A percentile compares a stretch with the other conserved stretches of the same genome.
Evolutionary conservation across 2,113 vertebrate species (phyloP).

Genomic region (Podarcis cretensis): DNA sequence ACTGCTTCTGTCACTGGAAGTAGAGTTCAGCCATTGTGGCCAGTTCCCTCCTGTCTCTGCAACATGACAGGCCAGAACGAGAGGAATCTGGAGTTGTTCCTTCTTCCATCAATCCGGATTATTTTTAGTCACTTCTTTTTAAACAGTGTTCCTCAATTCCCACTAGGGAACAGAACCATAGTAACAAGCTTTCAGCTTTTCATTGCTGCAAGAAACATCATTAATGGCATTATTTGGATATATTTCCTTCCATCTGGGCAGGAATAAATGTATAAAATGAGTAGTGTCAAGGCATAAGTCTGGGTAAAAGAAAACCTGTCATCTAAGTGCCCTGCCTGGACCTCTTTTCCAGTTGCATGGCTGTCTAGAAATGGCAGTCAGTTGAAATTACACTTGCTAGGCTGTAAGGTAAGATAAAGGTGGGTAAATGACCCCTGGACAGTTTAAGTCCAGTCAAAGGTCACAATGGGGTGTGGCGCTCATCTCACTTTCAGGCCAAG

Average conservation of each 20-base stretch:
- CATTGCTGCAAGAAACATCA: constrained; percentile 55
- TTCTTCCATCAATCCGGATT: constrained; percentile 32
- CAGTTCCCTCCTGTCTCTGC: constrained; percentile 23
- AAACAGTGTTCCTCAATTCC: constrained; percentile 60
- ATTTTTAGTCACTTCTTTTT: constrained; percentile 52
- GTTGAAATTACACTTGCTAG: background rate
- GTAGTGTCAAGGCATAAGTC: background rate
- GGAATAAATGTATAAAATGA: background rate
- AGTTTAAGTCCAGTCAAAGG: no score
- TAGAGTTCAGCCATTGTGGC: no score
- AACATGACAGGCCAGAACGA: constrained; percentile 21
- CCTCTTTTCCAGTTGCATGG: background rate
- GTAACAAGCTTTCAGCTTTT: constrained; percentile 65
- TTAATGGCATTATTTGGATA: constrained; percentile 68
- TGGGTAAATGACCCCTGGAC: no score
- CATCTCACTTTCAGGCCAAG: no score
- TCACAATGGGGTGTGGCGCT: no score
- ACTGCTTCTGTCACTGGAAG: no score
- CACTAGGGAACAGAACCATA: constrained; percentile 51
- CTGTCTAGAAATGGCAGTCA: background rate
- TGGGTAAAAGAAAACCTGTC: background rate
- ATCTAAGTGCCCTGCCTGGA: background rate
- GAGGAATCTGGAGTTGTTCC: constrained; percentile 21
- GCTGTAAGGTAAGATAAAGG: no score
- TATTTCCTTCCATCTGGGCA: constrained; percentile 40